Percentiles rank a stretch among this genome's conserved stretches.
Evolutionary conservation across 2,797 vertebrate species (phyloP).

Genomic region (Crax fasciolata): DNA sequence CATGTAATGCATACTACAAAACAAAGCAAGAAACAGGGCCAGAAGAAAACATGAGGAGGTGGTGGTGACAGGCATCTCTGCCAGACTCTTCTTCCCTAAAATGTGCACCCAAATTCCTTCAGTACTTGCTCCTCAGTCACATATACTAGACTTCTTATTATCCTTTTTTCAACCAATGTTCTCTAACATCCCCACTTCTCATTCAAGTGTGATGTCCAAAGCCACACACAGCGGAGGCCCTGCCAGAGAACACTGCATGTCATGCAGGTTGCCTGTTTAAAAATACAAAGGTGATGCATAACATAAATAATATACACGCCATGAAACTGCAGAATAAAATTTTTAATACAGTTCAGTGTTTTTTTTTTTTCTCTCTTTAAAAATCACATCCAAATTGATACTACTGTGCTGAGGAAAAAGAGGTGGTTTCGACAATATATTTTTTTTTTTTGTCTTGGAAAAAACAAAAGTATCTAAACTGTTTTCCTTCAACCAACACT

Average conservation of each 20-base stretch:
- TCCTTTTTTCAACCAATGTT: neutral
- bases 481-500: neutral
- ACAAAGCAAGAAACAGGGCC: neutral
- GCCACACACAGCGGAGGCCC: neutral
- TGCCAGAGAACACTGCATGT: neutral
- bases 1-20: neutral
- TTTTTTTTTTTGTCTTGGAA: neutral
- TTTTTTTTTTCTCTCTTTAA: neutral
- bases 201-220: neutral
- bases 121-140: neutral
- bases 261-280: neutral
- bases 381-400: neutral
- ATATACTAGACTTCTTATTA: neutral
- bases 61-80: neutral
- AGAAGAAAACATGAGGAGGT: neutral
- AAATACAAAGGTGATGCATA: neutral
- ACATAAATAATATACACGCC: neutral
- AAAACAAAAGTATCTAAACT: neutral
- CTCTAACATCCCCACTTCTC: neutral
- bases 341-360: neutral
- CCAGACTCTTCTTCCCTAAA: neutral
- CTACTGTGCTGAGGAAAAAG: neutral
- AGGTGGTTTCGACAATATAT: neutral
- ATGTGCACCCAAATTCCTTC: neutral
- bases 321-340: neutral